These are phyloP conservation scores for Drosophila greeni DNA, from an alignment of 2,888 invertebrate genomes.

Conservation along the genomic window DNA sequence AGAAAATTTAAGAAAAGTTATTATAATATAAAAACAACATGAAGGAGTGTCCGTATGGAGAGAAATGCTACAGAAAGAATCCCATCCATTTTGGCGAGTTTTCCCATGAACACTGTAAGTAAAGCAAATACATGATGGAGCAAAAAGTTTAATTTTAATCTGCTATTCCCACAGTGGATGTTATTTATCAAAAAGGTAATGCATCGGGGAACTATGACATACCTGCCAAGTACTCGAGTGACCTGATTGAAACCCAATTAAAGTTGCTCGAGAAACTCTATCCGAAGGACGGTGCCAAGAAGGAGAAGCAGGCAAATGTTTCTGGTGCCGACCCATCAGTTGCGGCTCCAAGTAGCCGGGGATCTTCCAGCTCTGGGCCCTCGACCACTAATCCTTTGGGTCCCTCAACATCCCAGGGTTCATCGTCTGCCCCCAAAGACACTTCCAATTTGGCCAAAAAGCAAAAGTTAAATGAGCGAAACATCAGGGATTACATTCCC, in stretches of 20 bases:
- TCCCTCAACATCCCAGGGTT: slow-evolving; percentile 6
- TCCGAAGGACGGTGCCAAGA: slow-evolving; percentile 47
- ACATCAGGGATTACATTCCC: slow-evolving; percentile 79
- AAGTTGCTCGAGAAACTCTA: slow-evolving; percentile 79
- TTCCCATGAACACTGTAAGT: slow-evolving; percentile 87
- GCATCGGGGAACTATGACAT: slow-evolving; percentile 80
- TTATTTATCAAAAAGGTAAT: slow-evolving; percentile 80
- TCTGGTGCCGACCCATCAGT: background rate
- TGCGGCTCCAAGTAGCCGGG: slow-evolving; percentile 22
- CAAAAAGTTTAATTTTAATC: background rate
- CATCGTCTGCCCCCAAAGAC: slow-evolving; percentile 25
- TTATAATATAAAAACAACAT: slow-evolving; percentile 31
- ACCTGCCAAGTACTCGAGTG: slow-evolving; percentile 80
- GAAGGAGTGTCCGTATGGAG: slow-evolving; percentile 86
- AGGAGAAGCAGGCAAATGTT: slow-evolving; percentile 19
- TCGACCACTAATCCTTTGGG: slow-evolving; percentile 29
- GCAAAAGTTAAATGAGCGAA: slow-evolving; percentile 70
- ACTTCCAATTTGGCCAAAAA: slow-evolving; percentile 75
- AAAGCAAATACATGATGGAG: background rate
- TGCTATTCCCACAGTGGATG: slow-evolving; percentile 81
- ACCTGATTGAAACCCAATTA: slow-evolving; percentile 83
- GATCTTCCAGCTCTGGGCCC: slow-evolving; percentile 2
- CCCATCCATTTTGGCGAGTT: slow-evolving; percentile 90
- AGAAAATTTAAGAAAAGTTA: too few relatives aligned
- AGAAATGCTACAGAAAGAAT: slow-evolving; percentile 89